These are phyloP conservation scores for Morus bassanus DNA, from an alignment of 2,797 vertebrate species.

Conservation along the genomic window DNA sequence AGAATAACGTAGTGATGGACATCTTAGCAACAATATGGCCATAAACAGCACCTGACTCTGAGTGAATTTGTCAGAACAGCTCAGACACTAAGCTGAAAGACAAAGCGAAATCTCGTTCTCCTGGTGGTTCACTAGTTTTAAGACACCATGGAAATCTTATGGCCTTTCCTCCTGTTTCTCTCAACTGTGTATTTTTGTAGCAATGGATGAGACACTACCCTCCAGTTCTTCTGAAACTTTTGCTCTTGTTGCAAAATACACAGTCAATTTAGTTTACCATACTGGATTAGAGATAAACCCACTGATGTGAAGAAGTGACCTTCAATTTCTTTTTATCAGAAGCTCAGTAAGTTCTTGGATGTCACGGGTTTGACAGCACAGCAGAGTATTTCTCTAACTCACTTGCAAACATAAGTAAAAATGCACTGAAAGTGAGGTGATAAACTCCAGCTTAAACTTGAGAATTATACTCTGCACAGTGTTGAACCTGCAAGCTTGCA, in stretches of 20 bases:
- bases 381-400: not conserved
- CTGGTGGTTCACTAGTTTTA: not conserved
- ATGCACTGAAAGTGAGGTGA: not conserved
- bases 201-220: not conserved
- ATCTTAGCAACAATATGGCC: not conserved
- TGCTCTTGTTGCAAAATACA: slow-evolving; percentile 27
- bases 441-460: not conserved
- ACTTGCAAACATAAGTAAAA: slow-evolving; percentile 7
- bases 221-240: not conserved
- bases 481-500: not conserved
- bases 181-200: not conserved
- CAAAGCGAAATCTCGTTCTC: not conserved
- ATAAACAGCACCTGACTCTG: not conserved
- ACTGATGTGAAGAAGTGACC: slow-evolving; percentile 33
- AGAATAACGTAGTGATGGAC: not conserved
- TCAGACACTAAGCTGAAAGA: not conserved
- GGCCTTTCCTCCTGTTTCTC: not conserved
- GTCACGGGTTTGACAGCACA: not conserved
- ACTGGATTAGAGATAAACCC: slow-evolving; percentile 48
- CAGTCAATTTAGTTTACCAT: slow-evolving; percentile 29
- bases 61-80: not conserved
- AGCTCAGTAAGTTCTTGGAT: slow-evolving; percentile 9
- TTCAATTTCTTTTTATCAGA: slow-evolving; percentile 42
- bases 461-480: not conserved
- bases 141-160: not conserved